Base-by-base conservation (phyloP, 2,888 invertebrate species). In the Eupeodes luniger region DNA sequence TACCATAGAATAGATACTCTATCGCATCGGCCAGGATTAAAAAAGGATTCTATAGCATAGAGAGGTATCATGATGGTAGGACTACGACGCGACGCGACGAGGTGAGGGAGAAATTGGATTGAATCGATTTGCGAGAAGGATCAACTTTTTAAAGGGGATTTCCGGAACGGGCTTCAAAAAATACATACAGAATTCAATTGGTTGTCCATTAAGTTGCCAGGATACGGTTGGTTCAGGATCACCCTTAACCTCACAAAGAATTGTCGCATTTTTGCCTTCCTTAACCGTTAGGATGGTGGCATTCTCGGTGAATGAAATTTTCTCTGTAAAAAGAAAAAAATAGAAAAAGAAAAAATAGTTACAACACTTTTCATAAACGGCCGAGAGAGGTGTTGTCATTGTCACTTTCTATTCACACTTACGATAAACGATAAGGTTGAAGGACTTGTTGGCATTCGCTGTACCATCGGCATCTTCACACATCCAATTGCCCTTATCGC, bases 301-400 rank as follows among this genome's bases (percentile, higher is more conserved):
- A 69, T 95, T 95, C 90, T 95, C 95, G 90, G 94, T 93, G 91
- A 95, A 95, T 64, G 94, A 94, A 80, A 95, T 94, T 88, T 94
- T 94, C 89, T 94, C 95, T 95, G 80, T 84, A 74, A 84, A 72
- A 61, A 53, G 40, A 75, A 76, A 51, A 81, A 77, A 83, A 5
- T 12, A 27, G 0, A 76, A 55, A 44, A 61, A 53, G 27, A 2
- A 27, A 27, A 27, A 27, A 27, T 27, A 2, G 27, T 27, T 57
- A 76, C 16, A 72, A 67, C 16, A 64, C 34, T 16, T 16, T 61
- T 69, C 19, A 49, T 49, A 19, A 55, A 19, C 64, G 53, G 67
- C 27, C 74, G 27, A 27, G 12, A 5, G 40, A 53, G 47, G 34
- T 19, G 19, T 19, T 19, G 27, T 27, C 27, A 27, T 12, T 51